Percentiles rank a stretch among this genome's conserved stretches.
Conservation (phyloP, 2,888 invertebrate genomes). For the Epinotia bilunana region DNA sequence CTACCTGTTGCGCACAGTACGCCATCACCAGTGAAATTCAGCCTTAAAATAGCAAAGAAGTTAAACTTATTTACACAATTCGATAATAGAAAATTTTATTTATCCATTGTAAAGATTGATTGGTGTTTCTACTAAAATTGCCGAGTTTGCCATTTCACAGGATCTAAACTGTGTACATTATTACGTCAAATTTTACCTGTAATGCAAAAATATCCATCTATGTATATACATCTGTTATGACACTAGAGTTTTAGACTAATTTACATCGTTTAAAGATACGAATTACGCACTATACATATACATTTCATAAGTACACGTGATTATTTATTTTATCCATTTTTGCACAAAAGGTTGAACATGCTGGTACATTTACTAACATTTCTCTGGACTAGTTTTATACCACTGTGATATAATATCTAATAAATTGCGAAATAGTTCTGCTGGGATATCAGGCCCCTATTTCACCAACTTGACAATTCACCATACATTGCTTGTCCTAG, state of each 20-base stretch:
- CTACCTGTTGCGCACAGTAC: background rate
- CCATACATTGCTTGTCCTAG: too few species aligned
- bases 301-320: slow-evolving; percentile 29
- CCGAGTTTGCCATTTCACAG: slow-evolving; percentile 5
- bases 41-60: slow-evolving; percentile 22
- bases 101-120: slow-evolving; percentile 9
- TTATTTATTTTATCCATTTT: slow-evolving; percentile 16
- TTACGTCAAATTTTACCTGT: slow-evolving; percentile 30
- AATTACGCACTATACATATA: slow-evolving; percentile 20
- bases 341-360: slow-evolving; percentile 18
- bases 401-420: too few species aligned
- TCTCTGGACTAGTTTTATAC: background rate
- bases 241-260: slow-evolving; percentile 28
- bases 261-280: slow-evolving; percentile 26
- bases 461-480: too few species aligned
- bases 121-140: slow-evolving; percentile 7
- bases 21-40: background rate
- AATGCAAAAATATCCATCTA: slow-evolving; percentile 49
- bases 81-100: slow-evolving; percentile 24
- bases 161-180: slow-evolving; percentile 23
- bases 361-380: slow-evolving; percentile 13
- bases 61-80: slow-evolving; percentile 39
- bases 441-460: too few species aligned
- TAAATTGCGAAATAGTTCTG: background rate
- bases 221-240: slow-evolving; percentile 45